Evolutionary conservation across 2,888 invertebrate genomes (phyloP).

Genomic region (Drosophila subsilvestris): DNA sequence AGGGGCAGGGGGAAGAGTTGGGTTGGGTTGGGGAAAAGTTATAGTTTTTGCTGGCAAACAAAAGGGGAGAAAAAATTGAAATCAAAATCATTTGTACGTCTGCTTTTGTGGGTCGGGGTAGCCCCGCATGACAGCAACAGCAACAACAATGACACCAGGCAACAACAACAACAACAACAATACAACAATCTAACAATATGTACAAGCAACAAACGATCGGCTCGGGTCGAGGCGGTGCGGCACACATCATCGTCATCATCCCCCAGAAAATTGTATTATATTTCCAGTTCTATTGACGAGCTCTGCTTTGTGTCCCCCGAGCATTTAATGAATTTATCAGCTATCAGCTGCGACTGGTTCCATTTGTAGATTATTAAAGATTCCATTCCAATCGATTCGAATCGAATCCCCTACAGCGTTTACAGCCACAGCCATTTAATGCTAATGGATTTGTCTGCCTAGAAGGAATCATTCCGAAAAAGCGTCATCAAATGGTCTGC

Average conservation of each 20-base stretch:
- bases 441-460: slow-evolving; percentile 59
- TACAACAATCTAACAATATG: background rate
- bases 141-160: slow-evolving; percentile 63
- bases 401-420: slow-evolving; percentile 26
- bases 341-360: slow-evolving; percentile 63
- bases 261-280: slow-evolving; percentile 60
- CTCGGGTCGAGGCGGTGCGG: background rate
- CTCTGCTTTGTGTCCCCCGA: slow-evolving; percentile 35
- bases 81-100: slow-evolving; percentile 57
- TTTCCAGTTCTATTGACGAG: slow-evolving; percentile 51
- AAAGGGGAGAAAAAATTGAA: slow-evolving; percentile 32
- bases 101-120: slow-evolving; percentile 39
- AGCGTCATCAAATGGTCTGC: too few relatives aligned
- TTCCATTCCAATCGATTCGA: background rate
- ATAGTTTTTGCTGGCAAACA: slow-evolving; percentile 16
- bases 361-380: slow-evolving; percentile 28
- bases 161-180: slow-evolving; percentile 47
- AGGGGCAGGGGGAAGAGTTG: background rate
- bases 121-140: slow-evolving; percentile 50
- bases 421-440: slow-evolving; percentile 58
- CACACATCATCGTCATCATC: slow-evolving; percentile 46
- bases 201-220: slow-evolving; percentile 10
- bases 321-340: slow-evolving; percentile 77
- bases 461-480: background rate
- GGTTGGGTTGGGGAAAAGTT: background rate